Conservation (phyloP, 2,113 vertebrate species). For the Pristiophorus japonicus region DNA sequence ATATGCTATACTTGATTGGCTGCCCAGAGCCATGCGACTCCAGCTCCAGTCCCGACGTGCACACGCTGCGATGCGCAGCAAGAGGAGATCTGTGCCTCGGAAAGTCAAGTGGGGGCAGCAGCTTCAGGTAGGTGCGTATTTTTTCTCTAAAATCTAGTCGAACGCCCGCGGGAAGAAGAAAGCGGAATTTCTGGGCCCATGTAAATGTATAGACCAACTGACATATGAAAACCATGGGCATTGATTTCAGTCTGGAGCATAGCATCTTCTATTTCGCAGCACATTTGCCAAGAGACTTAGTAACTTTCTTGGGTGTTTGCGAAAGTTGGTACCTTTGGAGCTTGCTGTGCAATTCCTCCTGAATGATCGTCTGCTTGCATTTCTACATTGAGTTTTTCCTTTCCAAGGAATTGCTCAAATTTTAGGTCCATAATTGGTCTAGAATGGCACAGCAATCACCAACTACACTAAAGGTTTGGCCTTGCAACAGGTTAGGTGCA, state of each 20-base stretch:
- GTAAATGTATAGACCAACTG: not conserved
- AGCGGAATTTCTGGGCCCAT: no score
- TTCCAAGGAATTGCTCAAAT: no score
- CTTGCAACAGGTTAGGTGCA: not conserved
- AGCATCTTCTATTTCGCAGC: not conserved
- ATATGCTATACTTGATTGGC: no score
- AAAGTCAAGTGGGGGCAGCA: no score
- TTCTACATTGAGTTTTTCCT: not conserved
- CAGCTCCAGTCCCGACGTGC: no score
- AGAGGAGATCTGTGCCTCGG: no score
- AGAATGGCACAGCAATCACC: not conserved
- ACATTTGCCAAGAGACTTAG: not conserved
- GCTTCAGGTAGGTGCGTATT: no score
- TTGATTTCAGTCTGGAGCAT: not conserved
- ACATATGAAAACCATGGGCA: not conserved
- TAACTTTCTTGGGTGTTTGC: not conserved
- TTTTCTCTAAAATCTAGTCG: no score
- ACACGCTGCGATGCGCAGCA: no score
- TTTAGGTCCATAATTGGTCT: no score
- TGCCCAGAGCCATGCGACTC: no score
- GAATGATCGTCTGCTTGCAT: not conserved
- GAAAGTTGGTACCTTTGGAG: not conserved
- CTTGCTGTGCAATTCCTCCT: not conserved
- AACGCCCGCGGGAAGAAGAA: no score
- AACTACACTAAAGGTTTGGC: not conserved